Percentiles rank a stretch among this genome's conserved stretches.
Evolutionary conservation across 2,888 invertebrate genomes (phyloP).

Genomic region (Ophion obscuratus): DNA sequence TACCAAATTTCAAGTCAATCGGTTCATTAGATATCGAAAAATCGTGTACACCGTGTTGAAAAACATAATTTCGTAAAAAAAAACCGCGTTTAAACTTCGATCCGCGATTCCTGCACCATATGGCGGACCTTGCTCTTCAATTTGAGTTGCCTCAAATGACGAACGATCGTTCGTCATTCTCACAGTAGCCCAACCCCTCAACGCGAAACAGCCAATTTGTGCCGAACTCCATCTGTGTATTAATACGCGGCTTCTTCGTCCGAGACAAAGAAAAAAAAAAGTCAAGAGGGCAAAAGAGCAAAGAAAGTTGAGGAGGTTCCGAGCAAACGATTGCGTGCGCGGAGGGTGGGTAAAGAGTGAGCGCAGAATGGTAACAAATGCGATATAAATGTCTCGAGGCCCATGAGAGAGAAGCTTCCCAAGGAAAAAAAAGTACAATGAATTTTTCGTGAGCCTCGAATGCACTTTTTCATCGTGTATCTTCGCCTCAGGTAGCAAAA

Average conservation of each 20-base stretch:
- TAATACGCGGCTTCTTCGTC: constrained; percentile 62
- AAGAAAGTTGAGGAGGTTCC: background rate
- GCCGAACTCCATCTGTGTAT: constrained; percentile 43
- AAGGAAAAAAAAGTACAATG: constrained; percentile 19
- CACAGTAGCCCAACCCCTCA: constrained; percentile 3
- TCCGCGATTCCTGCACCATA: no score
- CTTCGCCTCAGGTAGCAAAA: constrained; percentile 62
- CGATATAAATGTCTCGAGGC: constrained; percentile 7
- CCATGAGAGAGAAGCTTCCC: background rate
- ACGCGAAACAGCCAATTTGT: constrained; percentile 57
- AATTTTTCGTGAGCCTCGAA: constrained; percentile 18
- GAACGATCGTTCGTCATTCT: no score
- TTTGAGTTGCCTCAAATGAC: no score
- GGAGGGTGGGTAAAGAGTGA: background rate
- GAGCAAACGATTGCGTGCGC: constrained; percentile 24
- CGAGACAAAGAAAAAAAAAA: constrained; percentile 22
- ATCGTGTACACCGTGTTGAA: no score
- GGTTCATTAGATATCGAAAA: no score
- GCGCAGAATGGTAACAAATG: background rate
- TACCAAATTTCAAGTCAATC: no score
- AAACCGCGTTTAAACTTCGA: no score
- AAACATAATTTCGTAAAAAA: no score
- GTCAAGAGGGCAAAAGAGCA: background rate
- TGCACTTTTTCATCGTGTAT: constrained; percentile 45
- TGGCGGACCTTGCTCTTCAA: no score